Evolutionary conservation across 2,888 invertebrate species (phyloP), one percentile per base, ranked within the genome.

Genomic region (Eurois occulta): DNA sequence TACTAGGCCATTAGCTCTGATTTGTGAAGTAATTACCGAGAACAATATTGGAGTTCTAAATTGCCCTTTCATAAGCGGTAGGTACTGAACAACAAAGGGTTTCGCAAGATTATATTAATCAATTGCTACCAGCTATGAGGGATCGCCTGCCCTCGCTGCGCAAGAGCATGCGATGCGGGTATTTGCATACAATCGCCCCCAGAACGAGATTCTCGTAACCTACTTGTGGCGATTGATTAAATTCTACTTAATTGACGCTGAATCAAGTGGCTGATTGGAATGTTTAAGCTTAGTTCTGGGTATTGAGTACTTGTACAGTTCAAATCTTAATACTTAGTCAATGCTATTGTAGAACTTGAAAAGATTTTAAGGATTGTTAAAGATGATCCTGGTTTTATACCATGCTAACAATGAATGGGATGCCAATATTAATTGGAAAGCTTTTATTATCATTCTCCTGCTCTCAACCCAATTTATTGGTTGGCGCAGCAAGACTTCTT

Each of bases 121-220:
- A 82, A 81, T 78, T 78, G 76, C 80, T 84, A 62, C 86, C 58
- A 73, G 74, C 65, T 84, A 84, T 89, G 86, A 84, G 88, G 89
- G 86, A 83, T 81, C 88, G 85, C 78, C 73, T 86, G 89, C 82
- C 83, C 83, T 81, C 65, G 75, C 76, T 87, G 90, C 90, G 91
- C 90, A 66, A 81, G 89, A 91, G 91, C 92, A 91, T 90, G 89
- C 88, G 88, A 95, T 95, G 94, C 95, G 95, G 95, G 95, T 91
- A 94, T 95, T 95, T 91, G 89, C 94, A 94, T 95, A 93, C 93
- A 94, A 94, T 94, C 90, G 91, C 75, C 80, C 77, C 67, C 87
- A 84, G 55, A 89, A 87, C 80, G 82, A 90, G 90, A 92, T 92
- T 92, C 90, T 84, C 82, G 86, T 92, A 91, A 92, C 93, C 92